These are phyloP conservation scores for Dasypogon diadema DNA, from an alignment of 2,888 invertebrate genomes.

Conservation along the genomic window DNA sequence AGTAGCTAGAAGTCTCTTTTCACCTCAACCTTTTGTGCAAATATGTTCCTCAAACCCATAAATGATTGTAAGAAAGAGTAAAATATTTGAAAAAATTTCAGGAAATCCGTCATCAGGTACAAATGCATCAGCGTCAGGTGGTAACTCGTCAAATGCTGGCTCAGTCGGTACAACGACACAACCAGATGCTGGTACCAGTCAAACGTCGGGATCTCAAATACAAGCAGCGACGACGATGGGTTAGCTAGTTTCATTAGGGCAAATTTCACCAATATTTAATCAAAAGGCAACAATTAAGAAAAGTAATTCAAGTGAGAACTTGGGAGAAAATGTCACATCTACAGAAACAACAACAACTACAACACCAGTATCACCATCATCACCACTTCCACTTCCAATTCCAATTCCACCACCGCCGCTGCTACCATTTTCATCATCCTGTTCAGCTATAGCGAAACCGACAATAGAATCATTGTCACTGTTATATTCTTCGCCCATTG, in stretches of 20 bases:
- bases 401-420: constrained; percentile 4
- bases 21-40: no score
- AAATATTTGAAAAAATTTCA: constrained; percentile 17
- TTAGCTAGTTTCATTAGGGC: constrained; percentile 61
- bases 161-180: constrained; percentile 52
- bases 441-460: not conserved
- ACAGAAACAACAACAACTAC: constrained; percentile 23
- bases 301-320: constrained; percentile 1
- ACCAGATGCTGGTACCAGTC: constrained; percentile 57
- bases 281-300: constrained; percentile 30
- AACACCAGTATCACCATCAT: constrained; percentile 6
- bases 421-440: constrained; percentile 37
- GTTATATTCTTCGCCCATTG: constrained; percentile 29
- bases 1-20: no score
- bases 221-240: constrained; percentile 66
- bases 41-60: not conserved
- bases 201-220: constrained; percentile 55
- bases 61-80: not conserved
- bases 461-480: constrained; percentile 26
- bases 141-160: constrained; percentile 56
- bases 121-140: constrained; percentile 52
- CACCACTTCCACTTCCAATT: not conserved
- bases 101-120: constrained; percentile 59
- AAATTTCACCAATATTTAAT: constrained; percentile 50
- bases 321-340: constrained; percentile 23